These are phyloP conservation scores for Eilema depressum DNA, from an alignment of 2,888 invertebrate species.

Conservation along the genomic window DNA sequence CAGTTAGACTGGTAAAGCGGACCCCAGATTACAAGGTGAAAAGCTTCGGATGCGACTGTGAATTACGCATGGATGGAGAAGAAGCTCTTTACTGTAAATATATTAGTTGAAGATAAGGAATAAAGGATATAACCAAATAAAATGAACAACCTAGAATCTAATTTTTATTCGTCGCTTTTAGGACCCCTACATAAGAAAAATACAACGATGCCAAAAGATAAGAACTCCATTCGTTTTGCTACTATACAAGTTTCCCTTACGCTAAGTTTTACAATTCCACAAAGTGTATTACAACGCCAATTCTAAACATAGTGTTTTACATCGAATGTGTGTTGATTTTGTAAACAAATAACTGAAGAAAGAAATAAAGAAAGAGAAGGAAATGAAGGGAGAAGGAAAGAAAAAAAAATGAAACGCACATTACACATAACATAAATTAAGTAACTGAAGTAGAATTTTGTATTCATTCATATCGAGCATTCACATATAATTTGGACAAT, in stretches of 20 bases:
- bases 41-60: too few relatives aligned
- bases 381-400: too few relatives aligned
- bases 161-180: slow-evolving; percentile 77
- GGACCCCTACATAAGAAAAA: slow-evolving; percentile 80
- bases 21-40: too few relatives aligned
- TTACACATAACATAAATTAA: too few relatives aligned
- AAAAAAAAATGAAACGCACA: neutral
- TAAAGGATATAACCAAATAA: slow-evolving; percentile 29
- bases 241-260: slow-evolving; percentile 43
- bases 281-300: slow-evolving; percentile 37
- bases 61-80: too few relatives aligned
- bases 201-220: slow-evolving; percentile 69
- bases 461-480: too few relatives aligned
- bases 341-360: neutral
- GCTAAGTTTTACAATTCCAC: slow-evolving; percentile 33
- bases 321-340: slow-evolving; percentile 30
- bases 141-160: slow-evolving; percentile 70
- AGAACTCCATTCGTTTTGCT: slow-evolving; percentile 53
- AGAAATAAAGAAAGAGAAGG: too few relatives aligned
- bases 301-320: slow-evolving; percentile 25
- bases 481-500: too few relatives aligned
- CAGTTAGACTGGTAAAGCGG: too few relatives aligned
- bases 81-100: too few relatives aligned
- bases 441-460: too few relatives aligned
- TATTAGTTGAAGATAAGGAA: too few relatives aligned